Evolutionary conservation across 2,797 vertebrate species (phyloP).

Genomic region (Rhyacichthys aspro): DNA sequence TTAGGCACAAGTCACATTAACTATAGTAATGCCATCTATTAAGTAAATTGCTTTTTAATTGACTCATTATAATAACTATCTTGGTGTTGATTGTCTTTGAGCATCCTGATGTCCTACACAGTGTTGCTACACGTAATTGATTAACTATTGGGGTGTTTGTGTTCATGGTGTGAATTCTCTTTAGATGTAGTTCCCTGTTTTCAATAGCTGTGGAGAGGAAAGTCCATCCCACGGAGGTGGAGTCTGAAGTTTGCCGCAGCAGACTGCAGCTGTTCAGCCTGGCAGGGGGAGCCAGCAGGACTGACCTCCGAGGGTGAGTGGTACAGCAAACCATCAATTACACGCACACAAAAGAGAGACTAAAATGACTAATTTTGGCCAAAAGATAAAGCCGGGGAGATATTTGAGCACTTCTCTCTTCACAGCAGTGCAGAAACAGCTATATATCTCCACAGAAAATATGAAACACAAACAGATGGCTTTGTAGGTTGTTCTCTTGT

Average conservation of each 20-base stretch:
- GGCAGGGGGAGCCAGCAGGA: conserved; percentile 72
- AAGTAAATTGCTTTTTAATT: conserved; percentile 23
- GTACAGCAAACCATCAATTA: conserved; percentile 21
- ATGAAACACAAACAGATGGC: conserved; percentile 2
- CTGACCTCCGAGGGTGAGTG: conserved; percentile 74
- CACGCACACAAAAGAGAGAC: conserved; percentile 11
- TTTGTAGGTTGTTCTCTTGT: neutral
- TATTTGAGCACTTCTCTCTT: too few species aligned
- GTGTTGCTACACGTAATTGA: too few species aligned
- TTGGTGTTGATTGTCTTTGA: neutral
- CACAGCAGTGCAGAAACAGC: too few species aligned
- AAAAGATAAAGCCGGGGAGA: neutral
- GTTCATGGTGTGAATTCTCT: neutral
- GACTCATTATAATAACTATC: conserved; percentile 21
- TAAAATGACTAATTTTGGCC: conserved; percentile 10
- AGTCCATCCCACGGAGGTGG: conserved; percentile 37
- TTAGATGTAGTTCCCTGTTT: conserved; percentile 79
- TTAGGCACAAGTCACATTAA: conserved; percentile 19
- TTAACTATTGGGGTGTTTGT: conserved; percentile 1
- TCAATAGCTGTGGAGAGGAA: conserved; percentile 78
- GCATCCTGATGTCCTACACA: neutral
- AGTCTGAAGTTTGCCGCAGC: conserved; percentile 59
- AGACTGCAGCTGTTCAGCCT: conserved; percentile 74
- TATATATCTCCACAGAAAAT: neutral
- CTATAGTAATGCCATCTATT: conserved; percentile 19